These are phyloP conservation scores for Digitonthophagus gazella DNA, from an alignment of 2,888 invertebrate genomes.

Conservation along the genomic window DNA sequence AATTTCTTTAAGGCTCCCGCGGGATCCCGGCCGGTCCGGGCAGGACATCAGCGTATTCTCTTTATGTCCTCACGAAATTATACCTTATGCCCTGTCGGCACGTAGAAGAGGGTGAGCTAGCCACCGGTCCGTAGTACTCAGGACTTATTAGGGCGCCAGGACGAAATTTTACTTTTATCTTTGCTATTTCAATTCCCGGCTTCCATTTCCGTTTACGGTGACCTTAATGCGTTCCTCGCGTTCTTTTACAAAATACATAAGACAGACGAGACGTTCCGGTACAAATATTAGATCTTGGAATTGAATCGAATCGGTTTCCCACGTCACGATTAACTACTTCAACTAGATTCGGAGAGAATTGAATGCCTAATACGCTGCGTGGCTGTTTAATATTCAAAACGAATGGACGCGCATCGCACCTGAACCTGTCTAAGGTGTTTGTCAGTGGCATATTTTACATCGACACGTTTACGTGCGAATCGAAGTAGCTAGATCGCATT, in stretches of 20 bases:
- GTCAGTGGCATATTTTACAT: neutral
- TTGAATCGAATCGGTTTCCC: neutral
- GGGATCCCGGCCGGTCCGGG: slow-evolving; percentile 41
- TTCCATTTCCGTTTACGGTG: neutral
- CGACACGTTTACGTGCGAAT: neutral
- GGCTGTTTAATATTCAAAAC: neutral
- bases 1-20: slow-evolving; percentile 52
- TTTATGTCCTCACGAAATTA: slow-evolving; percentile 52
- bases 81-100: slow-evolving; percentile 47
- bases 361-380: neutral
- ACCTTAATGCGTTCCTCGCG: neutral
- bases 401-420: neutral
- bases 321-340: neutral
- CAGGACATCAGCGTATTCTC: slow-evolving; percentile 52
- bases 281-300: neutral
- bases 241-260: neutral
- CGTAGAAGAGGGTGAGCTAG: neutral
- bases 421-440: neutral
- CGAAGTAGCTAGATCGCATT: neutral
- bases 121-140: neutral
- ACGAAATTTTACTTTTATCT: neutral
- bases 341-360: neutral
- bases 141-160: neutral
- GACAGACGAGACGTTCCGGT: too few relatives aligned
- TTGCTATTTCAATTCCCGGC: neutral